phyloP scores from a whole-genome alignment of 2,888 invertebrate species.

The Galeopsomyia nigrocyanea region DNA sequence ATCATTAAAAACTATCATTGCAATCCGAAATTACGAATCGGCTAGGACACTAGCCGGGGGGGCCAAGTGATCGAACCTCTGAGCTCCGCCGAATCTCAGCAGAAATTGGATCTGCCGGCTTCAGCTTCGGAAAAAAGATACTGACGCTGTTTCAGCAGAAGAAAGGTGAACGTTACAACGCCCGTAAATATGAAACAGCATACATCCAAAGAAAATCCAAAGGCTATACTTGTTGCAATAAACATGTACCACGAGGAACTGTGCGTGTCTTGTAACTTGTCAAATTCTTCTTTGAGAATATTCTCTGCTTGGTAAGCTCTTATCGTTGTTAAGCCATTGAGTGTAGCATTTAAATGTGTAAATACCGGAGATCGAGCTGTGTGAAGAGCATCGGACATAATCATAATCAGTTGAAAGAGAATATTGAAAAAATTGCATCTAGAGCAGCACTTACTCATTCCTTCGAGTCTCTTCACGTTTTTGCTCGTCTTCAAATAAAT shows the following conservation, averaged over 20 bases:
- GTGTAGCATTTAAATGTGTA: too few species aligned
- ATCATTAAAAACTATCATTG: too few species aligned
- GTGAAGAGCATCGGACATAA: too few species aligned
- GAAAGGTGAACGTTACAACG: conserved; percentile 77
- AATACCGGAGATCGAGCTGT: too few species aligned
- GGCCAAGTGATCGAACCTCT: too few species aligned
- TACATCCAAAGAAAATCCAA: conserved; percentile 74
- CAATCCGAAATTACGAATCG: too few species aligned
- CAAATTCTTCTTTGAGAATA: conserved; percentile 75
- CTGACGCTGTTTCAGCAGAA: conserved; percentile 63
- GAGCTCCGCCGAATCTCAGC: too few species aligned
- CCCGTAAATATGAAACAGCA: conserved; percentile 76
- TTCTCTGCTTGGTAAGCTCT: too few species aligned
- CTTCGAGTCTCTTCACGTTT: conserved; percentile 65
- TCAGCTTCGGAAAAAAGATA: conserved; percentile 17
- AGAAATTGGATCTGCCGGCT: too few species aligned
- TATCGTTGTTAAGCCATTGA: too few species aligned
- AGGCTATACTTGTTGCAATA: conserved; percentile 67
- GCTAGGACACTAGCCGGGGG: too few species aligned
- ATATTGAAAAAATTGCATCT: background rate
- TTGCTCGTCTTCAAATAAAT: conserved; percentile 80
- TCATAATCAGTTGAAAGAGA: background rate
- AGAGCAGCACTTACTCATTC: conserved; percentile 71
- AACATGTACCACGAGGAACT: conserved; percentile 70
- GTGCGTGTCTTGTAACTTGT: conserved; percentile 71